Base-by-base conservation (phyloP, 1,140 invertebrate genomes). In the Zaprionus camerounensis region DNA sequence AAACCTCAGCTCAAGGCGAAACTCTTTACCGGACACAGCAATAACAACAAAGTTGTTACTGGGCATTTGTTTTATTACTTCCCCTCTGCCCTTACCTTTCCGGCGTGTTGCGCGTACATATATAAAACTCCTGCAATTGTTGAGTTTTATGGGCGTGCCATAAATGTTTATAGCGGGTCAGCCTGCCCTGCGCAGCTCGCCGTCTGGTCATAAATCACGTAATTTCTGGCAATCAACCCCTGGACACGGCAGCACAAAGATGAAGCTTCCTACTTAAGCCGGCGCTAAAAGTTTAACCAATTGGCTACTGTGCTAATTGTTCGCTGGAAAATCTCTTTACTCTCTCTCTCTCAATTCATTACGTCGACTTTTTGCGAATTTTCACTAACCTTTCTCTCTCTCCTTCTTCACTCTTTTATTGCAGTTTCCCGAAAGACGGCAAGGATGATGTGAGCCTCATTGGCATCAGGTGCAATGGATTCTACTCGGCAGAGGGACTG, bases 401-500 rank as follows among this genome's bases (percentile, higher is more conserved):
- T 71, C 34, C 55, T 57, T 22, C 15, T 71, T 62, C 49, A 57
- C n/a, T 55, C 24, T 49, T 85, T 67, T 67, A 34, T 67, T 85
- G 46, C 76, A 90, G 85, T 76, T 80, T 85, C 49, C 79, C 76
- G 28, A 80, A 73, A 79, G 73, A 13, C 5, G 69, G 68, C 76
- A 80, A 76, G 44, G 65, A 70, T 36, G 79, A 66, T 65, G 31
- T 58, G 20, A 78, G 41, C 65, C 56, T 78, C n/a, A 70, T 74
- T 62, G 78, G 66, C 26, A 67, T 64, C 57, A 61, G 58, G 20
- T 67, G 46, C 24, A 78, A 61, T 51, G 51, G 55, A 22, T 62
- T 59, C 59, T 17, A 17, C 41, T 46, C n/a, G 41, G 17, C 20
- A 6, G 76, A 73, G 15, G 71, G 73, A 26, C 64, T 90, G 85